Percentiles rank a stretch among this genome's conserved stretches.
These are phyloP conservation scores for Gymnodraco acuticeps DNA, from an alignment of 2,797 vertebrate species.

Conservation along the genomic window DNA sequence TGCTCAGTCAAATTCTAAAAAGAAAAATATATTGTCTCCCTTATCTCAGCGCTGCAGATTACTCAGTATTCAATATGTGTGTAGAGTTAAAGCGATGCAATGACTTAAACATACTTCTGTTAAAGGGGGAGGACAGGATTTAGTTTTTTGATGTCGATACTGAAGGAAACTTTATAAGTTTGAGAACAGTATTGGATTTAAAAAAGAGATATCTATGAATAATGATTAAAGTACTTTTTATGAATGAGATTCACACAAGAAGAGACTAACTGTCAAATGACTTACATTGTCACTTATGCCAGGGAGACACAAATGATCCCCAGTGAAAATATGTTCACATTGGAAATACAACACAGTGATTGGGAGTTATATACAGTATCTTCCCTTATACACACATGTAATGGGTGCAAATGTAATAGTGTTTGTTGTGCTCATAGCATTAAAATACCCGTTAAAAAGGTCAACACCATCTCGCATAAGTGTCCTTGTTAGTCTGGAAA, in stretches of 20 bases:
- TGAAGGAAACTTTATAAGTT: background rate
- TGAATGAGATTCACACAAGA: background rate
- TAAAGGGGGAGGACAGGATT: background rate
- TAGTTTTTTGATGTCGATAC: background rate
- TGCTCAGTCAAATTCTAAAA: background rate
- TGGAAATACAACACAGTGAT: background rate
- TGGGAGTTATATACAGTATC: background rate
- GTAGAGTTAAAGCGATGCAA: background rate
- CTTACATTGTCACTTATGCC: background rate
- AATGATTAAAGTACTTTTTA: background rate
- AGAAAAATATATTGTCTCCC: background rate
- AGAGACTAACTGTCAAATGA: background rate
- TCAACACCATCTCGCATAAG: conserved; percentile 3
- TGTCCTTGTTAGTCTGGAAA: conserved; percentile 18
- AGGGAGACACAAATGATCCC: background rate
- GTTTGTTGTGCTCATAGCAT: background rate
- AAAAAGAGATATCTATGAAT: background rate
- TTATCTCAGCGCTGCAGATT: background rate
- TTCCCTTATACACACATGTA: background rate
- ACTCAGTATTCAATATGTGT: background rate
- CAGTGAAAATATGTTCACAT: background rate
- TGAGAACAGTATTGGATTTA: background rate
- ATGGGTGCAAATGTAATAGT: background rate
- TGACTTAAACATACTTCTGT: background rate
- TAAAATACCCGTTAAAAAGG: conserved; percentile 13